Percentiles rank a stretch among this genome's conserved stretches.
Conservation (phyloP, 2,888 invertebrate species). For the Lasioglossum zephyrum region DNA sequence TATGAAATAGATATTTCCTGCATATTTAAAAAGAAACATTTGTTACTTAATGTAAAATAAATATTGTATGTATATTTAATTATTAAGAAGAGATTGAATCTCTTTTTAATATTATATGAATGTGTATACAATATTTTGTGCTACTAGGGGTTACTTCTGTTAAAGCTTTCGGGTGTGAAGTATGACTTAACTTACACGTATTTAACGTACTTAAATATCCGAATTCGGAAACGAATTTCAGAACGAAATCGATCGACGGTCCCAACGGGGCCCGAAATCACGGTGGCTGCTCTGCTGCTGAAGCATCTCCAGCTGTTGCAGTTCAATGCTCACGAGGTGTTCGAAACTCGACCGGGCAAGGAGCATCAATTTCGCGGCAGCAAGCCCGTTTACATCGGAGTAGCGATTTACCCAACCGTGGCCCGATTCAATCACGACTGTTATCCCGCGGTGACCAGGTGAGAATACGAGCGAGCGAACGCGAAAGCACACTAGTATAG, state of each 20-base stretch:
- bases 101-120: too few species aligned
- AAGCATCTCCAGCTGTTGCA: slow-evolving; percentile 91
- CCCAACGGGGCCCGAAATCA: slow-evolving; percentile 86
- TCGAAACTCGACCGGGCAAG: slow-evolving; percentile 87
- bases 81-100: too few species aligned
- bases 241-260: slow-evolving; percentile 71
- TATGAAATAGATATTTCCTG: too few species aligned
- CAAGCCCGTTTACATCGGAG: slow-evolving; percentile 87
- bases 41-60: too few species aligned
- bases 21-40: too few species aligned
- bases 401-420: slow-evolving; percentile 91
- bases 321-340: slow-evolving; percentile 94
- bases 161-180: slow-evolving; percentile 37
- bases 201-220: not conserved
- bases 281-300: slow-evolving; percentile 88
- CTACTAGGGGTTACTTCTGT: too few species aligned
- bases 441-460: slow-evolving; percentile 90
- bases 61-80: too few species aligned
- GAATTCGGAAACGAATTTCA: slow-evolving; percentile 33
- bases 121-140: too few species aligned
- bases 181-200: too few species aligned
- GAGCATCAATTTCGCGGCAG: slow-evolving; percentile 86
- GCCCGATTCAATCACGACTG: slow-evolving; percentile 94
- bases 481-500: not conserved
- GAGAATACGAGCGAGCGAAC: not conserved